phyloP scores from a whole-genome alignment of 1,140 invertebrate genomes.

The Drosophila orosa region DNA sequence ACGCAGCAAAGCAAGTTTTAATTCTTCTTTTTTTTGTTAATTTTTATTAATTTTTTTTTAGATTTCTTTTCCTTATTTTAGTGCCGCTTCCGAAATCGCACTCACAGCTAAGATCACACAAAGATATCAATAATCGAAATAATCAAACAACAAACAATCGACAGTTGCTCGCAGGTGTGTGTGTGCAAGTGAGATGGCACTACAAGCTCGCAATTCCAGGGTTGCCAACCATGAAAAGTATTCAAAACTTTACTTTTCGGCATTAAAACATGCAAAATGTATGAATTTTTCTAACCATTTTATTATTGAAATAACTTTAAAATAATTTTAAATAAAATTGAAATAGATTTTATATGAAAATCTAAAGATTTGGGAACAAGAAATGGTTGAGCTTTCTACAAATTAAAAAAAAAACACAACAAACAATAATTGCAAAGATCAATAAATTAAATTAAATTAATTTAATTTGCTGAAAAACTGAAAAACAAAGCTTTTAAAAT shows the following conservation, averaged over 20 bases:
- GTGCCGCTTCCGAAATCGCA: constrained; percentile 53
- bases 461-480: neutral
- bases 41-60: neutral
- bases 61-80: constrained; percentile 20
- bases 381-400: neutral
- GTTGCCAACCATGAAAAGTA: neutral
- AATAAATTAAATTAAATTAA: neutral
- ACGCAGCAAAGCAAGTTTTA: constrained; percentile 48
- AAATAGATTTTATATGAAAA: neutral
- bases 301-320: too few species aligned
- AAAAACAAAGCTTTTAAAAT: neutral
- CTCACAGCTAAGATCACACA: constrained; percentile 33
- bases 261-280: neutral
- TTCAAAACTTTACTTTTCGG: too few species aligned
- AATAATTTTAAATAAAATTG: neutral
- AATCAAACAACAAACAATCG: neutral
- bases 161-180: constrained; percentile 27
- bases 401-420: neutral
- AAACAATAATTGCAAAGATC: neutral
- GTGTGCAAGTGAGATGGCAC: neutral
- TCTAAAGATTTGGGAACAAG: neutral
- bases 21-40: constrained; percentile 6
- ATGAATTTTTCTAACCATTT: neutral
- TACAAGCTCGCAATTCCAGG: neutral
- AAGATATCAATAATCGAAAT: constrained; percentile 18